These are phyloP conservation scores for Cecidostiba fungosa DNA, from an alignment of 2,888 invertebrate genomes.

Conservation along the genomic window DNA sequence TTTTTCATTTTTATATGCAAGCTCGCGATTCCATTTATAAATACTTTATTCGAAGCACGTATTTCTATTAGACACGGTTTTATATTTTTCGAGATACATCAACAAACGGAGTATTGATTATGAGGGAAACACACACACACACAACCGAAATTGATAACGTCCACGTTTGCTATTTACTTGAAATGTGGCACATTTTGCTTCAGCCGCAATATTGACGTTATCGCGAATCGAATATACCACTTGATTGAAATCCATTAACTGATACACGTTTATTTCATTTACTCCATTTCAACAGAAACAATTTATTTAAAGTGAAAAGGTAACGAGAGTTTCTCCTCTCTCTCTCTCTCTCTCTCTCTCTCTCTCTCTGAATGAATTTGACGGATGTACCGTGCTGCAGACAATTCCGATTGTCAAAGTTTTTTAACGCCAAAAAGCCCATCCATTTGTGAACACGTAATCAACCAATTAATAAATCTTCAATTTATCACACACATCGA, in stretches of 20 bases:
- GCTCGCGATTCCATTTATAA: not conserved
- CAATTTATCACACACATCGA: not conserved
- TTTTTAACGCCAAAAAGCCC: not conserved
- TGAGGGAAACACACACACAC: not conserved
- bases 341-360: no score
- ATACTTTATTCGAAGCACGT: not conserved
- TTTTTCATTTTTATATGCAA: no score
- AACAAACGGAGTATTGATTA: slow-evolving; percentile 39
- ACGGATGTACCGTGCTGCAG: not conserved
- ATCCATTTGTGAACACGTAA: not conserved
- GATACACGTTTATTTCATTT: slow-evolving; percentile 59
- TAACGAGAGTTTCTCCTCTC: not conserved
- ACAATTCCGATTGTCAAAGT: not conserved
- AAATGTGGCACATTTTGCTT: slow-evolving; percentile 32
- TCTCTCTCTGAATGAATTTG: not conserved
- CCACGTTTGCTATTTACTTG: slow-evolving; percentile 46
- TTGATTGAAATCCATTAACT: slow-evolving; percentile 58
- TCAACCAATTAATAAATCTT: not conserved
- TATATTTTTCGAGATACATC: slow-evolving; percentile 6
- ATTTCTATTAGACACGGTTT: not conserved
- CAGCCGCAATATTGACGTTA: slow-evolving; percentile 46
- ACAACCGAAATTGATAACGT: slow-evolving; percentile 47
- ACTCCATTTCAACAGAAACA: not conserved
- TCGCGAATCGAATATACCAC: slow-evolving; percentile 19
- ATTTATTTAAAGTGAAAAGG: not conserved